Evolutionary conservation across 2,113 vertebrate genomes (phyloP), one percentile per base, ranked within the genome.

Genomic region (Athene cunicularia): DNA sequence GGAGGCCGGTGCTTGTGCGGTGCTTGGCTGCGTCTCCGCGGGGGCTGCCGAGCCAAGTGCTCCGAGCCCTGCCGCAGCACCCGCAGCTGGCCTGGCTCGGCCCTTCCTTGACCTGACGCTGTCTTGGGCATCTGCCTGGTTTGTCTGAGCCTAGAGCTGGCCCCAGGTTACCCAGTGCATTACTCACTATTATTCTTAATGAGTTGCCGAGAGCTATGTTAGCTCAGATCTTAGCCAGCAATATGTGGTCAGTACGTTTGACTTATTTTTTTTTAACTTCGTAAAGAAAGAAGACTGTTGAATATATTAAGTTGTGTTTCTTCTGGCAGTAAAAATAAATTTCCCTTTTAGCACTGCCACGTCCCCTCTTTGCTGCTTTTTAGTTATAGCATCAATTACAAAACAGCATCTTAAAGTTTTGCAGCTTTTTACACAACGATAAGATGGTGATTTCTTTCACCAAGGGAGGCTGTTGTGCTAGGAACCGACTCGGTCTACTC

Each of bases 41-140:
- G 39, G 18, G 73, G 72, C 56, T 49, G 41, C 13, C 0, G 6
- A 63, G 84, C 80, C 63, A 3, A 1, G 2, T 39, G 58, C 63
- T 67, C 41, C 0, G 0, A 62, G 56, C 28, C 28, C 39, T 47
- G 53, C 35, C 2, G 1, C 3, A 3, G 37, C 84, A 19, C 10
- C 0, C 0, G 67, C 62, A n/a, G 49, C 73, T 56, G 63, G 35
- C 55, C 4, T 2, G 64, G 37, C 76, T 43, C 73, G 53, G n/a
- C 68, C 32, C 73, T 83, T 55, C 23, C 56, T 80, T 55, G 45
- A 20, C 71, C 93, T n/a, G 13, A 8, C 0, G 2, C 35, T 9
- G 32, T 37, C 82, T 70, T 4, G 0, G 63, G 50, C 45, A 70
- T 39, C 83, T 73, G 63, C 45, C 43, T 47, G 20, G 26, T 75